Base-by-base conservation (phyloP, 1,140 invertebrate genomes). In the Heterodera carotae region DNA sequence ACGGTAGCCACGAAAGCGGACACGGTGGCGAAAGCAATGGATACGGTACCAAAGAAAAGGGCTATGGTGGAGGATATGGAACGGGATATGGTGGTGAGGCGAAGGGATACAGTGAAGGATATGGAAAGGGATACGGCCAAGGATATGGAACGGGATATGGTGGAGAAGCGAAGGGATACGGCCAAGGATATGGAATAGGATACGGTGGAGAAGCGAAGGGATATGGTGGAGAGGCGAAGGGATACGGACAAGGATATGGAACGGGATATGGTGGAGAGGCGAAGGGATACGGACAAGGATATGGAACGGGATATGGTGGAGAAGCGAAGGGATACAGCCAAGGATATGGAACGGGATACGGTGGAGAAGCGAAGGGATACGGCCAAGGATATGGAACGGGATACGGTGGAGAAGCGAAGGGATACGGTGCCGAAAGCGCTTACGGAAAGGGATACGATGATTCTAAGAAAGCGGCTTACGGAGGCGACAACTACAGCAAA, bases 31-130 rank as follows among this genome's bases (percentile, higher is more conserved):
- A 56, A 27, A n/a, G 62, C 2, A 1, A 34, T 0, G 29, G 27
- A n/a, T 66, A 66, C 62, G 62, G 62, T 22, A 15, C 33, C 1
- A 25, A 70, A 25, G 3, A 62, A 12, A 36, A 64, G 27, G 70
- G 48, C 18, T 43, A 56, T 22, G 70, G 39, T 36, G 7, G 69
- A 12, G 69, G 10, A 33, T 64, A 69, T 22, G 68, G 68, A 64
- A 39, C 6, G 12, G 39, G 39, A 43, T 43, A 43, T 12, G 39
- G 39, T 2, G 33, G 33, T 18, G 18, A 4, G 22, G 33, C 15
- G 66, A 15, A 34, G 53, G 10, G 31, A 7, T 69, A 69, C 27
- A 10, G 31, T 8, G 39, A 27, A 36, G 39, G 0, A 67, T 43
- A 34, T 22, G 22, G 4, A 68, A 18, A 22, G 0, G 22, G 22